Evolutionary conservation across 1,140 invertebrate species (phyloP), one percentile per base, ranked within the genome.

Genomic region (Galendromus occidentalis): DNA sequence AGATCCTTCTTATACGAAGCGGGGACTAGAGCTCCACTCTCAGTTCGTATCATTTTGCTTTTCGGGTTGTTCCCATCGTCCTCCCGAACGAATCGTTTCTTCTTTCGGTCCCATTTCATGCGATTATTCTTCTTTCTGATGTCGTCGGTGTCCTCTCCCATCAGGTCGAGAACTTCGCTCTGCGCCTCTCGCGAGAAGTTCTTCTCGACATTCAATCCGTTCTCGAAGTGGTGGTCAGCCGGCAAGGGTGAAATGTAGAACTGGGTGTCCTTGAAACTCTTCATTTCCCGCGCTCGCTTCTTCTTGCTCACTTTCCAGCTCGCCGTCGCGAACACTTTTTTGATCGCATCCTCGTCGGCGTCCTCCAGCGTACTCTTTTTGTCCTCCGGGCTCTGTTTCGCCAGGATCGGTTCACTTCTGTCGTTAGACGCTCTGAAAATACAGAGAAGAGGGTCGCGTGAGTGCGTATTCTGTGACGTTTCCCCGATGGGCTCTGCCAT

Each of bases 21-120:
- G 1, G 91, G 84, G 70, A 98, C 92, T 83, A 88, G 89, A 0
- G 82, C 83, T 9, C 94, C 94, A 65, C 88, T 91, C 77, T 98
- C 94, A 2, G 93, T 96, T 68, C 84, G 85, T 69, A 98, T 94
- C 77, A 89, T 91, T 55, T 84, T 85, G 20, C 78, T 75, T 68
- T 83, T 83, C 1, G 76, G 72, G 72, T 84, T 79, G 75, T 77
- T 82, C 59, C 79, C 78, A 67, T 84, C 81, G 7, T 82, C 76
- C 17, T 80, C 79, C 22, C 67, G 69, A n/a, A 94, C 81, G 82
- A 90, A 92, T 76, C 88, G 91, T 80, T 93, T 94, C 74, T 85
- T 84, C 74, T 91, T 91, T 14, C 86, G 81, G 79, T 94, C 90
- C 91, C 80, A 67, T 1, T 22, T 66, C 29, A 51, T 12, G 14